Evolutionary conservation across 1,140 invertebrate genomes (phyloP).

Genomic region (Trachymyrmex cornetzi): DNA sequence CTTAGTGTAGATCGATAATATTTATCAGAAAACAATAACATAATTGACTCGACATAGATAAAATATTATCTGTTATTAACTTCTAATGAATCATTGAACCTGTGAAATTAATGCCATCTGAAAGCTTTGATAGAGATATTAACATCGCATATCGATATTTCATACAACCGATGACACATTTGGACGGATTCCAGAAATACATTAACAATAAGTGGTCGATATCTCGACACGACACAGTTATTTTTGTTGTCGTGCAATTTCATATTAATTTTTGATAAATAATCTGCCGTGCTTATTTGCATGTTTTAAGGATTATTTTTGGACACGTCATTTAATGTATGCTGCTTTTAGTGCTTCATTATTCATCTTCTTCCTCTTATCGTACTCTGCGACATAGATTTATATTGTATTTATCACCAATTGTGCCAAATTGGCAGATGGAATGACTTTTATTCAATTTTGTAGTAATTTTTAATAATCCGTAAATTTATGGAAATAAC

Average conservation of each 20-base stretch:
- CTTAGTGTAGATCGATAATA: not conserved
- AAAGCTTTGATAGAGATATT: conserved; percentile 61
- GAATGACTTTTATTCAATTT: not conserved
- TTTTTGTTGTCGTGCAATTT: conserved; percentile 45
- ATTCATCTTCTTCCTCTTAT: not conserved
- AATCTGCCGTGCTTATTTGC: not conserved
- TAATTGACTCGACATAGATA: conserved; percentile 54
- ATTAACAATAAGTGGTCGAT: not conserved
- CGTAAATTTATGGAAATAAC: not conserved
- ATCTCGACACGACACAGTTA: conserved; percentile 11
- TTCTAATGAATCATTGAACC: conserved; percentile 50
- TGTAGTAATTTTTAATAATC: not conserved
- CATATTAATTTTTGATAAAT: conserved; percentile 38
- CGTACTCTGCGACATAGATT: not conserved
- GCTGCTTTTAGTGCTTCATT: not conserved
- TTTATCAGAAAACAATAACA: not conserved
- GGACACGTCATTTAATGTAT: not conserved
- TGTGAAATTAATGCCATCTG: conserved; percentile 63
- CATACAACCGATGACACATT: conserved; percentile 30
- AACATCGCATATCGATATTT: not conserved
- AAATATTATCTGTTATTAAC: conserved; percentile 45
- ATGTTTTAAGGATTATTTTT: not conserved
- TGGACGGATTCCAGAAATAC: conserved; percentile 45
- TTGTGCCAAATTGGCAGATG: not conserved
- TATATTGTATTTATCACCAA: not conserved